These are phyloP conservation scores for Lasioglossum lativentre DNA, from an alignment of 2,888 invertebrate genomes.

Conservation along the genomic window DNA sequence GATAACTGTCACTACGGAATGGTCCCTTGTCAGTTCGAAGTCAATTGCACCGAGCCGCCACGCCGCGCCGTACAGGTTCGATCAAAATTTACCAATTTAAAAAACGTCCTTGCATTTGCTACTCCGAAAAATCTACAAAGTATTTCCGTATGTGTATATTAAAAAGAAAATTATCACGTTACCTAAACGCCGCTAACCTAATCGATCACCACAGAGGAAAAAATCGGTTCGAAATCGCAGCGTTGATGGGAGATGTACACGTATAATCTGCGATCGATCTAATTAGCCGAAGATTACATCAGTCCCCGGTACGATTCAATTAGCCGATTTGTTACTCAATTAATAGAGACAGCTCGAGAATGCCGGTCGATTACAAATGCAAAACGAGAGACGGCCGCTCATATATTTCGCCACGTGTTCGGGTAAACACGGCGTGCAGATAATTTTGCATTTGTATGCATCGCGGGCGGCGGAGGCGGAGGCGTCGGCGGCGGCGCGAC, in stretches of 20 bases:
- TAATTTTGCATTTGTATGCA: conserved; percentile 20
- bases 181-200: no score
- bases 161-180: no score
- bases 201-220: neutral
- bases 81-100: neutral
- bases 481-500: no score
- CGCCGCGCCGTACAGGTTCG: neutral
- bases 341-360: neutral
- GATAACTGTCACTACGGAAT: conserved; percentile 1
- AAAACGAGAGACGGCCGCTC: conserved; percentile 6
- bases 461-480: neutral
- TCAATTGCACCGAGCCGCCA: conserved; percentile 2
- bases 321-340: conserved; percentile 17
- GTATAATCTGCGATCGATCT: neutral
- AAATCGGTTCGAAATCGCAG: neutral
- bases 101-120: neutral
- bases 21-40: conserved; percentile 11
- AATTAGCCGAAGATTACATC: conserved; percentile 1
- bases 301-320: neutral
- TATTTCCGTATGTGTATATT: no score
- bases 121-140: neutral
- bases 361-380: neutral
- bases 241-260: neutral
- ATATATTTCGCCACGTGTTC: conserved; percentile 6
- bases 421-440: conserved; percentile 3